Percentiles rank a stretch among this genome's conserved stretches.
These are phyloP conservation scores for Drosophila yooni DNA, from an alignment of 2,888 invertebrate species.

Conservation along the genomic window DNA sequence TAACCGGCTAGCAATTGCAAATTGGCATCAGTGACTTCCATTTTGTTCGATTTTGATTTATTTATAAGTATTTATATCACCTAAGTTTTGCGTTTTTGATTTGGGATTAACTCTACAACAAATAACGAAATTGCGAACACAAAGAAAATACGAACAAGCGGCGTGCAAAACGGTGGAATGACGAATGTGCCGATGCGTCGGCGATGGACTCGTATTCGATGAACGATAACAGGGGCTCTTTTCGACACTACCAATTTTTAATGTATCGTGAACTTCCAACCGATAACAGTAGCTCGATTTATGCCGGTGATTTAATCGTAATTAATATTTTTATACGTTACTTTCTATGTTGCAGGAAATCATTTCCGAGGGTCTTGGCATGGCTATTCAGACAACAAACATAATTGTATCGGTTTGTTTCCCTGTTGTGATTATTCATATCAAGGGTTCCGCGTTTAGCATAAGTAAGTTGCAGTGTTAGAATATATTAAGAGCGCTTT, in stretches of 20 bases:
- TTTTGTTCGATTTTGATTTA: conserved; percentile 81
- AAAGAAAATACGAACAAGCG: conserved; percentile 33
- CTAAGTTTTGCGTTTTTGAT: conserved; percentile 24
- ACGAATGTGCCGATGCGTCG: conserved; percentile 31
- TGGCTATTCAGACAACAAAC: conserved; percentile 91
- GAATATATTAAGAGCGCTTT: no score
- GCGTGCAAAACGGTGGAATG: conserved; percentile 47
- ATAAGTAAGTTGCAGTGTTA: conserved; percentile 86
- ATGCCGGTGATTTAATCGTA: neutral
- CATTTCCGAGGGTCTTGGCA: conserved; percentile 89
- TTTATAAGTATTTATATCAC: conserved; percentile 27
- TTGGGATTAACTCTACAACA: conserved; percentile 46
- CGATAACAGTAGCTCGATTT: neutral
- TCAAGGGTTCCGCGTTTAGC: conserved; percentile 91
- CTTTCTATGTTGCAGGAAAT: conserved; percentile 87
- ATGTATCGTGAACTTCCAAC: conserved; percentile 1
- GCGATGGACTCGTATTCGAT: conserved; percentile 21
- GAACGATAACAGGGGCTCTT: neutral
- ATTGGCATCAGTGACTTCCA: conserved; percentile 96
- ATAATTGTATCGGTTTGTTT: conserved; percentile 90
- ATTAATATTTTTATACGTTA: conserved; percentile 5
- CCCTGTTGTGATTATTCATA: conserved; percentile 92
- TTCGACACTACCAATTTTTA: neutral
- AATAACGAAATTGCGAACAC: conserved; percentile 52
- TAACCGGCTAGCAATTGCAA: conserved; percentile 92